Base-by-base conservation (phyloP, 1,140 invertebrate genomes). In the Pseudomyrmex dendroicus region DNA sequence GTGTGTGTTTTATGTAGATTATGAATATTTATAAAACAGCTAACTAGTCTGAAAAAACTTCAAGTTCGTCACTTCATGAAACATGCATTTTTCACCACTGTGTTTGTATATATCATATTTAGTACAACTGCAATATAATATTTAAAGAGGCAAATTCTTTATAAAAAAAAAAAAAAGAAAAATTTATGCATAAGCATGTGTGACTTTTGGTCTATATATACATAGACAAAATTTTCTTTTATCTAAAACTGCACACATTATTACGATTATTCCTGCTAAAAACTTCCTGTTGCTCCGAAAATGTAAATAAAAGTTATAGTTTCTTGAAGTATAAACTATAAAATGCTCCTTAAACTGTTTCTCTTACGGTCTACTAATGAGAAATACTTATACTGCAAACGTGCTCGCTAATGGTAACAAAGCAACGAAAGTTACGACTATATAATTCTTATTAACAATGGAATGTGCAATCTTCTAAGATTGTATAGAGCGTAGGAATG, bases 401-500 rank as follows among this genome's bases (percentile, higher is more conserved):
- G 82, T 77, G 50, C 83, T 84, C 85, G 67, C 84, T 90, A 91
- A 89, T 86, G 66, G 83, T 89, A 91, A 90, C 89, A 78, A 87
- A 73, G 70, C 86, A 90, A 90, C 87, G 84, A 85, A 86, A 84
- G 73, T 85, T 52, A 84, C 86, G 68, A 86, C 82, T 89, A 91
- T 35, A 35, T 35, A 35, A 35, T 35, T 88, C 89, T 90, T 92
- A 90, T 90, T 83, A 90, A 86, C 80, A 86, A 90, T 92, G 92
- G 91, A 92, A 92, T 93, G 92, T 93, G 84, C 54, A 88, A 90
- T 77, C 77, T 87, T 88, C 86, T 91, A 91, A 35, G 67, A 86
- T 86, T 91, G 87, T 90, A 92, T 76, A 87, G 87, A 86, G 84
- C 86, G 83, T 90, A 89, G 92, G 92, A 93, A 93, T 93, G 92